Percentiles rank a stretch among this genome's conserved stretches.
These are phyloP conservation scores for Sweltsa coloradensis DNA, from an alignment of 1,140 invertebrate species.

Conservation along the genomic window DNA sequence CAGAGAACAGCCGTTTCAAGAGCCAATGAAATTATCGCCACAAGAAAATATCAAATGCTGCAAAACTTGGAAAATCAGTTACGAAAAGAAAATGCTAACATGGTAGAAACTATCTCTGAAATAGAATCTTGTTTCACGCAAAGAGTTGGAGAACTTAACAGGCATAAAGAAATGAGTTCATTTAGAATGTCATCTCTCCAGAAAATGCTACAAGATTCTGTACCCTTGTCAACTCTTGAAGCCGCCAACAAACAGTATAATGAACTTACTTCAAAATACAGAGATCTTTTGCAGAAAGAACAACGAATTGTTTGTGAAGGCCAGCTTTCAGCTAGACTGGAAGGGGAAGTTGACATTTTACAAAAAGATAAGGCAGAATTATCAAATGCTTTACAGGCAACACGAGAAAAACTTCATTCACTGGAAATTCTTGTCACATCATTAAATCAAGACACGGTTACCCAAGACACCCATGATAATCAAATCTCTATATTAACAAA, in stretches of 20 bases:
- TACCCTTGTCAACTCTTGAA: slow-evolving; percentile 14
- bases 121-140: slow-evolving; percentile 23
- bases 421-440: slow-evolving; percentile 5
- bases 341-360: slow-evolving; percentile 7
- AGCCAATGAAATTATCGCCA: slow-evolving; percentile 19
- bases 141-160: slow-evolving; percentile 24
- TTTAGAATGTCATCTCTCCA: slow-evolving; percentile 22
- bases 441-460: slow-evolving; percentile 4
- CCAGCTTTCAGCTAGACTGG: slow-evolving; percentile 4
- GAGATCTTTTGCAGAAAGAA: slow-evolving; percentile 8
- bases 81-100: slow-evolving; percentile 22
- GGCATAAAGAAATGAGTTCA: slow-evolving; percentile 16
- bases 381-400: neutral
- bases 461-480: slow-evolving; percentile 11
- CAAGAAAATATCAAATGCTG: slow-evolving; percentile 23
- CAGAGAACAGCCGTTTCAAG: slow-evolving; percentile 19
- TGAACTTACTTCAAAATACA: slow-evolving; percentile 11
- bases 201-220: slow-evolving; percentile 23
- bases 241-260: slow-evolving; percentile 8
- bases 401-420: slow-evolving; percentile 5
- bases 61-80: slow-evolving; percentile 26
- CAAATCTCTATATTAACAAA: slow-evolving; percentile 7
- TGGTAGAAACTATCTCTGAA: slow-evolving; percentile 24
- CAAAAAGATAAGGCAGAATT: slow-evolving; percentile 8
- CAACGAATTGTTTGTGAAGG: slow-evolving; percentile 9